Percentiles rank a stretch among this genome's conserved stretches.
Evolutionary conservation across 2,113 vertebrate species (phyloP).

Genomic region (Arizona elegans): DNA sequence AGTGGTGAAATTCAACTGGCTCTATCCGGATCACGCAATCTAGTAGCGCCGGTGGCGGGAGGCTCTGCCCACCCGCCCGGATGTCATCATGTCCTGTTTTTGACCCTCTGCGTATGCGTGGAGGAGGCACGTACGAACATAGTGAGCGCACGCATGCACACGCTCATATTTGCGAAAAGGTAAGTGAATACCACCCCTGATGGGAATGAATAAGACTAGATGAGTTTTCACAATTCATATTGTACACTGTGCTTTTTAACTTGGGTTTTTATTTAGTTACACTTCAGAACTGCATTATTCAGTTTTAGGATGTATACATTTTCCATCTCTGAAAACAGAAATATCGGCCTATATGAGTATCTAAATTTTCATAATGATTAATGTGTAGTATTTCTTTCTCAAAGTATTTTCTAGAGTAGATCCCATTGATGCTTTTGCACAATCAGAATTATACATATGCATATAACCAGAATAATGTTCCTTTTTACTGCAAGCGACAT

Average conservation of each 20-base stretch:
- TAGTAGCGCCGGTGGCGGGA: too few species aligned
- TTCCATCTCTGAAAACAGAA: background rate
- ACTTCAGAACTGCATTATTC: background rate
- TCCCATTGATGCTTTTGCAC: background rate
- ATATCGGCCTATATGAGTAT: background rate
- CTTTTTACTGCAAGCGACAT: background rate
- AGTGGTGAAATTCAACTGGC: too few species aligned
- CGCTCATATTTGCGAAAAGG: too few species aligned
- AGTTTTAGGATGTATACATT: background rate
- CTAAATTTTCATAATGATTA: background rate
- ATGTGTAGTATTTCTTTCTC: background rate
- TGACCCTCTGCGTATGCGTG: too few species aligned
- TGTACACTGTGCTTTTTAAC: background rate
- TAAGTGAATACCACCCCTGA: too few species aligned
- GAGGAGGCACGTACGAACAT: too few species aligned
- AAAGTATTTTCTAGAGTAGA: background rate
- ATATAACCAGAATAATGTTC: background rate
- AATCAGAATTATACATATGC: background rate
- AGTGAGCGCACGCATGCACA: too few species aligned
- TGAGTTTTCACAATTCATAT: background rate
- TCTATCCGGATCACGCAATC: too few species aligned
- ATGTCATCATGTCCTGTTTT: too few species aligned
- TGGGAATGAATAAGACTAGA: background rate
- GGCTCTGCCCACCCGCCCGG: too few species aligned
- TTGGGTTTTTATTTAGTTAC: background rate